phyloP scores from a whole-genome alignment of 2,888 invertebrate species.

The Beris morrisii region DNA sequence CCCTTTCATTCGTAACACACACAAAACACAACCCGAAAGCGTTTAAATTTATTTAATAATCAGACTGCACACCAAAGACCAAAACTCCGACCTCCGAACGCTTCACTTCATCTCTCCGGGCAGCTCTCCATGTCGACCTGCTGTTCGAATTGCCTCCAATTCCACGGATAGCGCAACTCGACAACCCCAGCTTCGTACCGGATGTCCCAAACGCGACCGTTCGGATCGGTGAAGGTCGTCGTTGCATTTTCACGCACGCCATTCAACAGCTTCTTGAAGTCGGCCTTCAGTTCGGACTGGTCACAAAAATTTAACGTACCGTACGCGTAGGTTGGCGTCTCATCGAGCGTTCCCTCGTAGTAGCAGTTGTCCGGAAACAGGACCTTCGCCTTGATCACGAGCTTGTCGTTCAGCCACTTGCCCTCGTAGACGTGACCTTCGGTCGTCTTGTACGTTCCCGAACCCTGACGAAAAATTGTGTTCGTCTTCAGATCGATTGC shows the following conservation, averaged over 20 bases:
- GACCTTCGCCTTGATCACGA: conserved; percentile 25
- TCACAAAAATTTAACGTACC: conserved; percentile 29
- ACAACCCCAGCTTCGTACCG: background rate
- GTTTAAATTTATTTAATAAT: too few relatives aligned
- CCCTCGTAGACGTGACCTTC: conserved; percentile 20
- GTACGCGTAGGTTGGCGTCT: background rate
- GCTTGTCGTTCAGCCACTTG: conserved; percentile 28
- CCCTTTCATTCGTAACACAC: too few relatives aligned
- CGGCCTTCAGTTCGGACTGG: conserved; percentile 13
- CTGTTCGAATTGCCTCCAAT: background rate
- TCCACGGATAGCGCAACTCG: conserved; percentile 10
- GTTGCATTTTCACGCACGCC: background rate
- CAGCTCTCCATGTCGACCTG: conserved; percentile 3
- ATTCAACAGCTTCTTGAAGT: conserved; percentile 28
- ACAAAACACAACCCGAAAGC: too few relatives aligned
- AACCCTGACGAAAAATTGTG: conserved; percentile 28
- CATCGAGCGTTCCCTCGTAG: conserved; percentile 6
- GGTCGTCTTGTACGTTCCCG: conserved; percentile 15
- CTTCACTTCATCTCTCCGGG: background rate
- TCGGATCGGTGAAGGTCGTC: conserved; percentile 27
- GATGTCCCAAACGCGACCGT: conserved; percentile 20
- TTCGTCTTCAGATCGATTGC: conserved; percentile 5
- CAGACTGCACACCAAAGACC: too few relatives aligned
- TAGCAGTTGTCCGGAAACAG: background rate
- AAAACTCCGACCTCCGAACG: too few relatives aligned